Conservation (phyloP, 2,888 invertebrate species). For the Drosophila mimica region DNA sequence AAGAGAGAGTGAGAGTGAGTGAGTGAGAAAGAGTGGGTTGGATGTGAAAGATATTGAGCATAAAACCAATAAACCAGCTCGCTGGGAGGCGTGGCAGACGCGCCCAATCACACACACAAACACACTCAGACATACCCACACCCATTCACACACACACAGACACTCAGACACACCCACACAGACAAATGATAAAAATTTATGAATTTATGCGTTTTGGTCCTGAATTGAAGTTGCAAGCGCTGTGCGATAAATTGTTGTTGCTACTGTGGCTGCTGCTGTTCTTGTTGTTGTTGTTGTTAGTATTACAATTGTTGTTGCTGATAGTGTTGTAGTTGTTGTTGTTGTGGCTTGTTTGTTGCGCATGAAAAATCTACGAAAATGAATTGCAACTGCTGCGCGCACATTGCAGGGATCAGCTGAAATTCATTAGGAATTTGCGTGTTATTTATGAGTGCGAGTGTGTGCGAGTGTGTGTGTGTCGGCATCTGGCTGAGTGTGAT, state of each 20-base stretch:
- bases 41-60: slow-evolving; percentile 60
- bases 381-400: slow-evolving; percentile 74
- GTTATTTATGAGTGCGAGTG: slow-evolving; percentile 72
- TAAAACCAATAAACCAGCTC: slow-evolving; percentile 76
- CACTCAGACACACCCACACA: slow-evolving; percentile 43
- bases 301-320: slow-evolving; percentile 7
- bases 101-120: slow-evolving; percentile 10
- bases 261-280: slow-evolving; percentile 11
- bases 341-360: slow-evolving; percentile 54
- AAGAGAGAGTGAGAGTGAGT: slow-evolving; percentile 1
- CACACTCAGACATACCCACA: slow-evolving; percentile 1
- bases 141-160: slow-evolving; percentile 1
- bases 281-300: slow-evolving; percentile 36
- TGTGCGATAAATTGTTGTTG: slow-evolving; percentile 70
- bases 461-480: slow-evolving; percentile 22
- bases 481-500: slow-evolving; percentile 62
- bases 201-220: slow-evolving; percentile 78
- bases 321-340: slow-evolving; percentile 22
- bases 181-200: slow-evolving; percentile 81
- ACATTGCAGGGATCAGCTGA: slow-evolving; percentile 78
- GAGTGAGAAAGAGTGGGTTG: slow-evolving; percentile 6
- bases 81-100: slow-evolving; percentile 53
- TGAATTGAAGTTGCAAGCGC: slow-evolving; percentile 76
- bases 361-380: slow-evolving; percentile 78
- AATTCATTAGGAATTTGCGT: slow-evolving; percentile 80